A percentile compares a stretch with the other conserved stretches of the same genome.
These are phyloP conservation scores for Scortum barcoo DNA, from an alignment of 2,113 vertebrate genomes.

Conservation along the genomic window DNA sequence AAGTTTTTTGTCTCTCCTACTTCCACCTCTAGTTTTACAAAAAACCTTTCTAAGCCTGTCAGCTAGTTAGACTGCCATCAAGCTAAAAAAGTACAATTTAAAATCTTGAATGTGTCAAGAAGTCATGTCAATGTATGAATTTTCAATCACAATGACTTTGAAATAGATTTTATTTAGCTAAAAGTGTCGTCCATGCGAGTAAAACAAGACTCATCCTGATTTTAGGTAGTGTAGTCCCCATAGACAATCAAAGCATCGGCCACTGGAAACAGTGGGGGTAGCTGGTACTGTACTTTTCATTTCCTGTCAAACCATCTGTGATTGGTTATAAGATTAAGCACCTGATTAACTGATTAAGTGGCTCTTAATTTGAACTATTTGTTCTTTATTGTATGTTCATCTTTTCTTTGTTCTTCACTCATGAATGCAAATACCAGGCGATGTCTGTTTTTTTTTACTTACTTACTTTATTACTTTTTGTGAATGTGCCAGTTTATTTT, in stretches of 20 bases:
- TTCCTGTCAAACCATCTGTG: conserved; percentile 21
- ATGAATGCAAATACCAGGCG: conserved; percentile 24
- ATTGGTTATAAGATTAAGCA: conserved; percentile 15
- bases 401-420: neutral
- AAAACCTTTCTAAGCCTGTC: conserved; percentile 4
- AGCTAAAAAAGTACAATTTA: neutral
- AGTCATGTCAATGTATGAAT: neutral
- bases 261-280: conserved; percentile 25
- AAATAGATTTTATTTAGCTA: neutral
- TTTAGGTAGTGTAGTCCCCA: conserved; percentile 39
- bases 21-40: conserved; percentile 6
- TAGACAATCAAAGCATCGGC: conserved; percentile 77
- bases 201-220: conserved; percentile 1
- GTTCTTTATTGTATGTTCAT: too few relatives aligned
- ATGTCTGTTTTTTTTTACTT: neutral
- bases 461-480: neutral
- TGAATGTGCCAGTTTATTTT: conserved; percentile 32
- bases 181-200: neutral
- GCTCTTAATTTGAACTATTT: neutral
- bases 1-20: neutral
- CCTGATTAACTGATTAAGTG: conserved; percentile 9
- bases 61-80: conserved; percentile 54
- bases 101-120: neutral
- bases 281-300: conserved; percentile 35
- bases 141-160: neutral